Evolutionary conservation across 2,888 invertebrate species (phyloP).

Genomic region (Lithophane leautieri): DNA sequence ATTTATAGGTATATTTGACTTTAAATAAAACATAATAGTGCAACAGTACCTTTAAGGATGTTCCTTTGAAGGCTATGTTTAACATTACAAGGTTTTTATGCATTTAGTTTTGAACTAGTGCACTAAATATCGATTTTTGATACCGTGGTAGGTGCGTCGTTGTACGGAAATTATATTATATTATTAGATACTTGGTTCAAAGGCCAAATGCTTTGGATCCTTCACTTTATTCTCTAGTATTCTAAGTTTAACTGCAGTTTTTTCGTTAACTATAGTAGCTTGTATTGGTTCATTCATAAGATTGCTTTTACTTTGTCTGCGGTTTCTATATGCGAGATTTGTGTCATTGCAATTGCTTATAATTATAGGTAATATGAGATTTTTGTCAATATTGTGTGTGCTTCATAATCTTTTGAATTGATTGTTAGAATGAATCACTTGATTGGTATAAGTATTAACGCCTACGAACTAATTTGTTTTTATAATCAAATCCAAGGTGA

Average conservation of each 20-base stretch:
- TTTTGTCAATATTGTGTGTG: conserved; percentile 43
- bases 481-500: conserved; percentile 28
- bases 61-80: conserved; percentile 3
- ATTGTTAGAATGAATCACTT: conserved; percentile 37
- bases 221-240: conserved; percentile 39
- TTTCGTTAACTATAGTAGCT: not conserved
- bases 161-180: conserved; percentile 59
- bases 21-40: not conserved
- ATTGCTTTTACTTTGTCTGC: conserved; percentile 4
- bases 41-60: not conserved
- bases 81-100: conserved; percentile 30
- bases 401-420: conserved; percentile 25
- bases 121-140: conserved; percentile 50
- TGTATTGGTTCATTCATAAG: not conserved
- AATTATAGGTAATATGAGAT: conserved; percentile 41
- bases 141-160: conserved; percentile 60
- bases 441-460: conserved; percentile 22
- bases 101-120: conserved; percentile 31
- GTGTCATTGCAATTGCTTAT: conserved; percentile 46
- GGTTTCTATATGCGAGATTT: conserved; percentile 21
- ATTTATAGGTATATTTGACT: not conserved
- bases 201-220: conserved; percentile 56
- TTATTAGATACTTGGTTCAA: conserved; percentile 59
- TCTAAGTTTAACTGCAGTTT: conserved; percentile 20
- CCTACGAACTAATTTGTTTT: conserved; percentile 31